Percentiles rank a stretch among this genome's conserved stretches.
phyloP scores from a whole-genome alignment of 2,888 invertebrate genomes.

The Cantharis flavilabris region DNA sequence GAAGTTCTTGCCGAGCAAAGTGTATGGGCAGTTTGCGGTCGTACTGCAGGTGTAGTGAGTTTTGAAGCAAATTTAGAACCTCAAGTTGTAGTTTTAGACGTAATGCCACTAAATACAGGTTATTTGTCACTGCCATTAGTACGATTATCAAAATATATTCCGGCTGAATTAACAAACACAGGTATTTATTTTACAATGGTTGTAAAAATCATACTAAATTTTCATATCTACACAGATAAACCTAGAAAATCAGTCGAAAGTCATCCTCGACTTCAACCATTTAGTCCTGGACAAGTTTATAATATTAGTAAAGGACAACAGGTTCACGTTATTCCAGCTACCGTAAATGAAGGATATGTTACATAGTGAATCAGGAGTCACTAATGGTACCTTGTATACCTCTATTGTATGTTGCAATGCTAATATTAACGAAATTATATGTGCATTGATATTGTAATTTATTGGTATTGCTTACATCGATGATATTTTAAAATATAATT shows the following conservation, averaged over 20 bases:
- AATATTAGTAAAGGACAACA: conserved; percentile 90
- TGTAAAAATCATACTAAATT: not conserved
- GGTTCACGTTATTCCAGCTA: conserved; percentile 77
- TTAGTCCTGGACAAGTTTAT: conserved; percentile 90
- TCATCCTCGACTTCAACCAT: conserved; percentile 84
- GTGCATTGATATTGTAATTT: not conserved
- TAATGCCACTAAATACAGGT: conserved; percentile 92
- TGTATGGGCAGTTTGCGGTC: conserved; percentile 91
- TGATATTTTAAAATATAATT: not conserved
- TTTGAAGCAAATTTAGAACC: conserved; percentile 54
- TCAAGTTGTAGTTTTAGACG: conserved; percentile 81
- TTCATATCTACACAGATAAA: conserved; percentile 49
- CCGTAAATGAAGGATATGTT: conserved; percentile 14
- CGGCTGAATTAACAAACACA: conserved; percentile 61
- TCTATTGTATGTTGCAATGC: not conserved
- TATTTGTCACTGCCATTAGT: conserved; percentile 87
- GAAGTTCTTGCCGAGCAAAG: conserved; percentile 91
- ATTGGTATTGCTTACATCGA: not conserved
- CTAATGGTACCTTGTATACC: not conserved
- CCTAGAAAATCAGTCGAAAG: conserved; percentile 57
- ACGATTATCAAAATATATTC: conserved; percentile 86
- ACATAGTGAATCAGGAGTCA: conserved; percentile 7
- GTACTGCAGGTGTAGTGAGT: conserved; percentile 77
- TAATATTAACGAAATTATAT: not conserved
- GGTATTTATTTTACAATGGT: conserved; percentile 8